Conservation (phyloP, 2,888 invertebrate genomes). For the Cheilosia vulpina region DNA sequence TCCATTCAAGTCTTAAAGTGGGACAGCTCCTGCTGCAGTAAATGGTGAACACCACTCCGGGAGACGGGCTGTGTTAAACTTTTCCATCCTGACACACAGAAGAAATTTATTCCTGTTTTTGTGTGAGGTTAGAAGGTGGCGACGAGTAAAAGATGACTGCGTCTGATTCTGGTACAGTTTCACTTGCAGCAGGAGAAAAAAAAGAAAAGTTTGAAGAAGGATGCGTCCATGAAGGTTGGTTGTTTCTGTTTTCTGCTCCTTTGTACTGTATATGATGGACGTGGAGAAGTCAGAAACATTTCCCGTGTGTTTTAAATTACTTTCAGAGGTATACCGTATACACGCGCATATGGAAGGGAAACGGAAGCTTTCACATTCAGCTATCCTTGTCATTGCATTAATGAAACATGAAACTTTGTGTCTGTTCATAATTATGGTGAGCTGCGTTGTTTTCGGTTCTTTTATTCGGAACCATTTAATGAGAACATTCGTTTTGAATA, state of each 20-base stretch:
- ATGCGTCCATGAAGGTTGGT: constrained; percentile 33
- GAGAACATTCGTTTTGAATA: neutral
- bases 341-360: constrained; percentile 43
- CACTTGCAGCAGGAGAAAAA: constrained; percentile 10
- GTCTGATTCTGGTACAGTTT: constrained; percentile 44
- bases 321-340: neutral
- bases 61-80: constrained; percentile 52
- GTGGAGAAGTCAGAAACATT: constrained; percentile 44
- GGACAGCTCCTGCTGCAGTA: constrained; percentile 41
- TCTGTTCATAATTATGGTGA: constrained; percentile 52
- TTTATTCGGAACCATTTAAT: too few relatives aligned
- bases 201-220: constrained; percentile 1
- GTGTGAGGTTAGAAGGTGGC: constrained; percentile 37
- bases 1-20: constrained; percentile 58
- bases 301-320: constrained; percentile 3
- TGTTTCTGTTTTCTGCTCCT: neutral
- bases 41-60: constrained; percentile 37
- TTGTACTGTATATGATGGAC: constrained; percentile 14
- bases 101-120: constrained; percentile 47
- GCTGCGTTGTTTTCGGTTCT: constrained; percentile 10
- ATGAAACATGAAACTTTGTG: constrained; percentile 60
- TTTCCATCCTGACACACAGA: constrained; percentile 56
- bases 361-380: constrained; percentile 63
- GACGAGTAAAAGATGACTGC: constrained; percentile 35
- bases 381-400: constrained; percentile 58